These are phyloP conservation scores for Phalacrocorax carbo DNA, from an alignment of 2,113 vertebrate species.

Conservation along the genomic window DNA sequence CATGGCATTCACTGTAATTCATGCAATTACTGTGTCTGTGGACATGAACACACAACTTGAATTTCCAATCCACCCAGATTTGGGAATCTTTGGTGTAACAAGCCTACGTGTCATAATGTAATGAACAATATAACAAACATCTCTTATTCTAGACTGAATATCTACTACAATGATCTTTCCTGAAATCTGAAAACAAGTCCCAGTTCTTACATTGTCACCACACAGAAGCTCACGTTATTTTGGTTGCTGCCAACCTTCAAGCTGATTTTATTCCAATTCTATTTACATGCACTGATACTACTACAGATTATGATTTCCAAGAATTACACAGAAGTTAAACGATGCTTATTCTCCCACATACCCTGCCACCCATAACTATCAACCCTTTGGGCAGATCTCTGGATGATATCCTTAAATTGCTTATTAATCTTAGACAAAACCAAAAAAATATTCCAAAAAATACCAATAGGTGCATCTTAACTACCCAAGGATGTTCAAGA, in stretches of 20 bases:
- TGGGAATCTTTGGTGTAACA: not conserved
- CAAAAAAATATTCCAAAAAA: no score
- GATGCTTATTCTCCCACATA: no score
- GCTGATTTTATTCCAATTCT: not conserved
- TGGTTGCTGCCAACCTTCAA: not conserved
- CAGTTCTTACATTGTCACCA: not conserved
- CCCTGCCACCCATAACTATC: no score
- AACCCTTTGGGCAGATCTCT: no score
- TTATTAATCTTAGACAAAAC: no score
- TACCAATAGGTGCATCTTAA: no score
- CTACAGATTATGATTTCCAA: not conserved
- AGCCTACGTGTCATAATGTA: not conserved
- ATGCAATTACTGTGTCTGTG: not conserved
- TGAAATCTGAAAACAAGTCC: not conserved
- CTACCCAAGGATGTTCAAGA: no score
- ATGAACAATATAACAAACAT: not conserved
- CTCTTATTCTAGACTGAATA: not conserved
- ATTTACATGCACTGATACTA: not conserved
- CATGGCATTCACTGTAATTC: not conserved
- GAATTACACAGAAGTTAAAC: not conserved
- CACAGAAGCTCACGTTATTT: conserved; percentile 3
- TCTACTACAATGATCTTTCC: not conserved
- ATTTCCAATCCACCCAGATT: not conserved
- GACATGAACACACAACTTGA: not conserved
- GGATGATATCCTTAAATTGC: no score